Percentiles rank a stretch among this genome's conserved stretches.
These are phyloP conservation scores for Brachypodius melanocephalos DNA, from an alignment of 2,113 vertebrate species.

Conservation along the genomic window DNA sequence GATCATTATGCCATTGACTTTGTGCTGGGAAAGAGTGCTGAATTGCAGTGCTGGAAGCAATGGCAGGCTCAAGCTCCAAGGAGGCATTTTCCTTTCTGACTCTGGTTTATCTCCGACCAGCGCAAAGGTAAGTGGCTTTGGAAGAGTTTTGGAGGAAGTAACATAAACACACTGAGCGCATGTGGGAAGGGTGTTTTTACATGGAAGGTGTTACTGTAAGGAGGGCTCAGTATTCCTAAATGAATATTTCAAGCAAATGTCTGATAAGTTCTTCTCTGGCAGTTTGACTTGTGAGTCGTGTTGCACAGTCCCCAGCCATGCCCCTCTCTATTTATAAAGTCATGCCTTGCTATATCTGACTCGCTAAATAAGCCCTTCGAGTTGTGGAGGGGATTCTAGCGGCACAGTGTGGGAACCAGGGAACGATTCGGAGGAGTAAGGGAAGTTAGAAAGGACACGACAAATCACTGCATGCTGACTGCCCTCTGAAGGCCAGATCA, in stretches of 20 bases:
- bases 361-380: constrained; percentile 47
- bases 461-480: background rate
- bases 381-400: constrained; percentile 2
- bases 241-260: constrained; percentile 51
- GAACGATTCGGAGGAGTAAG: background rate
- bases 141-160: background rate
- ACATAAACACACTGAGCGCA: background rate
- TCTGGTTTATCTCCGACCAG: background rate
- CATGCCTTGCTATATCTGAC: constrained; percentile 62
- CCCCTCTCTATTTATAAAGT: constrained; percentile 74
- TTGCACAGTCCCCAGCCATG: constrained; percentile 47
- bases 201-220: background rate
- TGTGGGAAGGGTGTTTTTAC: background rate
- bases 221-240: background rate
- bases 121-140: background rate
- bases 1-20: rapidly evolving
- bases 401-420: background rate
- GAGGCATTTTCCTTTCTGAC: background rate
- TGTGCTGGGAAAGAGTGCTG: background rate
- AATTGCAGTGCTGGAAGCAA: background rate
- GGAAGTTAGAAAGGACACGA: background rate
- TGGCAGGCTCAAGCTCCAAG: background rate
- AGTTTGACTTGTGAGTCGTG: constrained; percentile 60
- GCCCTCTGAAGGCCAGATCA: background rate
- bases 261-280: constrained; percentile 11